A percentile compares a stretch with the other conserved stretches of the same genome.
Conservation (phyloP, 1,140 invertebrate genomes). For the Pygmarrhopalites habei region DNA sequence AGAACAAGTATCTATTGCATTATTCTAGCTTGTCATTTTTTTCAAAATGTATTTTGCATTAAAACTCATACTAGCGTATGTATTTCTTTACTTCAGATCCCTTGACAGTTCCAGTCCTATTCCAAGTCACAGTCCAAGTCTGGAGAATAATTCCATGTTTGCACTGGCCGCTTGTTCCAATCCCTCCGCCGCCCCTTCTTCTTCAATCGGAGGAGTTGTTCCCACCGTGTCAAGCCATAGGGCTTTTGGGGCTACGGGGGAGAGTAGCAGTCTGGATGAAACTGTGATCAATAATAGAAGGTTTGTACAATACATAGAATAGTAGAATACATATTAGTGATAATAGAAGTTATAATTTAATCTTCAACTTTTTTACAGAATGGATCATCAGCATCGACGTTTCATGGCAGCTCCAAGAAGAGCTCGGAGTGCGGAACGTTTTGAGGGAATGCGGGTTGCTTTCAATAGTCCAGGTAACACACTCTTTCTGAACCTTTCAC, state of each 20-base stretch:
- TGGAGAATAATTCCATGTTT: slow-evolving; percentile 19
- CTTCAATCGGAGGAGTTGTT: neutral
- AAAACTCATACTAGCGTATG: slow-evolving; percentile 9
- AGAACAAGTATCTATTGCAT: too few species aligned
- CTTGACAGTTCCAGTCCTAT: slow-evolving; percentile 16
- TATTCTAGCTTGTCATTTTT: too few species aligned
- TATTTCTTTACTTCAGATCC: too few species aligned
- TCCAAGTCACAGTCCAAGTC: slow-evolving; percentile 15
- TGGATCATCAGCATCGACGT: slow-evolving; percentile 18
- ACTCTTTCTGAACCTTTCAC: too few species aligned
- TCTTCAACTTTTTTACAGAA: too few species aligned
- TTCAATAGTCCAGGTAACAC: slow-evolving; percentile 27
- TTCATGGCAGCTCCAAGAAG: slow-evolving; percentile 35
- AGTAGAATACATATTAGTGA: too few species aligned
- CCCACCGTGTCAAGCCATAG: neutral
- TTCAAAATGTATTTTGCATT: too few species aligned
- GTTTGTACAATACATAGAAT: too few species aligned
- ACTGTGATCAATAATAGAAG: slow-evolving; percentile 19
- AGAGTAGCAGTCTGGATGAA: slow-evolving; percentile 31
- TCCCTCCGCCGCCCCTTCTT: neutral
- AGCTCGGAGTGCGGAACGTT: slow-evolving; percentile 40
- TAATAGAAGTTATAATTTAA: too few species aligned
- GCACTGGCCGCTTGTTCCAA: neutral
- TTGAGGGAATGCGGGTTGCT: slow-evolving; percentile 39
- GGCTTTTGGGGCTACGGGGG: too few species aligned